A percentile compares a stretch with the other conserved stretches of the same genome.
Conservation (phyloP, 1,140 invertebrate species). For the Metaphire vulgaris region DNA sequence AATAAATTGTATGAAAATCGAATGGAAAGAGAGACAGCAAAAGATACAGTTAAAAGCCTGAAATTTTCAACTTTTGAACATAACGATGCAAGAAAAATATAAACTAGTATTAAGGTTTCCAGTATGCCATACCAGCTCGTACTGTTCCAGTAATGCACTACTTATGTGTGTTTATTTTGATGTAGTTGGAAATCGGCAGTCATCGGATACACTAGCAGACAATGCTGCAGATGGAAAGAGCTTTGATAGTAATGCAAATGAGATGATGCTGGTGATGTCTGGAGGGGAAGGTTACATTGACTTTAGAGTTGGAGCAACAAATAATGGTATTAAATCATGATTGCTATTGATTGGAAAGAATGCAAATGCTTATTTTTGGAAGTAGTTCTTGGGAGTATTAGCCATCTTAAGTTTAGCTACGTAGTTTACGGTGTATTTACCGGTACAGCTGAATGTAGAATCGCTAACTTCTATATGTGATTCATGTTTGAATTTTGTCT, state of each 20-base stretch:
- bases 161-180: no score
- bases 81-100: no score
- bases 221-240: background rate
- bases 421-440: background rate
- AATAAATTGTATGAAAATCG: no score
- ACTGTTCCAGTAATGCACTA: no score
- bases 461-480: background rate
- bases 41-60: no score
- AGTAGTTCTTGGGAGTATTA: background rate
- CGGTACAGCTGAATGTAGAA: background rate
- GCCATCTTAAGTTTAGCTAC: background rate
- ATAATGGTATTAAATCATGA: background rate
- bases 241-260: conserved; percentile 24
- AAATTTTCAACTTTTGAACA: no score
- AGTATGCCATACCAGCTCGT: no score
- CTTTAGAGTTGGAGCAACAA: conserved; percentile 80
- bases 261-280: conserved; percentile 54
- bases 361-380: background rate
- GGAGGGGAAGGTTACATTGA: conserved; percentile 99
- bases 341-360: conserved; percentile 46
- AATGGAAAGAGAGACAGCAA: no score
- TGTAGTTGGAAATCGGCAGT: background rate
- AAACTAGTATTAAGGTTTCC: no score
- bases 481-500: background rate
- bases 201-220: background rate